Evolutionary conservation across 2,888 invertebrate species (phyloP).

Genomic region (Trichogramma evanescens): DNA sequence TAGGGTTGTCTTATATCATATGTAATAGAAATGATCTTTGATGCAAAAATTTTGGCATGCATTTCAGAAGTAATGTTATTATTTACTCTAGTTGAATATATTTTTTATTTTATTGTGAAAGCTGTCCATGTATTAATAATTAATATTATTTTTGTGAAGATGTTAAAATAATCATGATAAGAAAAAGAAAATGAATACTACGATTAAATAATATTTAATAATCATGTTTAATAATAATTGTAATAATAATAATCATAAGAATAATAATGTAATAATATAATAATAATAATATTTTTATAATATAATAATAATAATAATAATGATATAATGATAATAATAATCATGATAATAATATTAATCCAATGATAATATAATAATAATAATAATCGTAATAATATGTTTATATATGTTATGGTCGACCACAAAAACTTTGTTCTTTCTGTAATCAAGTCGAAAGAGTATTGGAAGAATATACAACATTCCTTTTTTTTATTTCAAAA

Average conservation of each 20-base stretch:
- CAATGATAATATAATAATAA: conserved; percentile 11
- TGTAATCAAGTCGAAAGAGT: conserved; percentile 15
- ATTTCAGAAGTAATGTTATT: too few species aligned
- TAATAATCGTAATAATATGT: conserved; percentile 14
- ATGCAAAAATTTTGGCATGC: too few species aligned
- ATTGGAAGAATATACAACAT: conserved; percentile 16
- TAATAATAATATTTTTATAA: conserved; percentile 11
- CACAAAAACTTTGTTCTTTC: conserved; percentile 6
- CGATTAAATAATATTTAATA: conserved; percentile 17
- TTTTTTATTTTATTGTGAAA: too few species aligned
- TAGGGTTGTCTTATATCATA: too few species aligned
- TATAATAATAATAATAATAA: conserved; percentile 16
- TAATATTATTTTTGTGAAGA: too few species aligned
- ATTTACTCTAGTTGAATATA: too few species aligned
- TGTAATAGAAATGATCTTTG: too few species aligned
- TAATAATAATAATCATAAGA: conserved; percentile 11
- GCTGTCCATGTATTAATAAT: too few species aligned
- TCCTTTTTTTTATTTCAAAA: background rate
- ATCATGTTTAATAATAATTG: conserved; percentile 11
- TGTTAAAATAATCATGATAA: background rate
- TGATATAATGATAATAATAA: conserved; percentile 8
- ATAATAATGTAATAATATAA: conserved; percentile 13
- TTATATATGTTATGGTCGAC: conserved; percentile 22
- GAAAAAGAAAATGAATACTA: conserved; percentile 13
- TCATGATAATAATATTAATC: conserved; percentile 13